Evolutionary conservation across 2,888 invertebrate species (phyloP).

Genomic region (Sericinus montela): DNA sequence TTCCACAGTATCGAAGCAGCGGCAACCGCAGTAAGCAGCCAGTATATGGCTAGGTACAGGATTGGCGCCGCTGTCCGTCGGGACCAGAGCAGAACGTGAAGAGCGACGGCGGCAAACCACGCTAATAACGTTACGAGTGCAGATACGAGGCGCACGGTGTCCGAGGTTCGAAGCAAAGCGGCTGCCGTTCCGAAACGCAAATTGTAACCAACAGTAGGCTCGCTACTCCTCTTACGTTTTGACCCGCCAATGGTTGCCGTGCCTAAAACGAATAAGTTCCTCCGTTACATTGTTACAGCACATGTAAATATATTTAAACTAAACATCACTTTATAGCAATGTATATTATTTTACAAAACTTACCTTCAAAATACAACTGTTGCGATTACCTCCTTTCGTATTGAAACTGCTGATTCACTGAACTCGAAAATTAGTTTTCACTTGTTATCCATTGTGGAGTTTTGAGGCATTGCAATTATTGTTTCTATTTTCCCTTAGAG

Average conservation of each 20-base stretch:
- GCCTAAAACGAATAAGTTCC: no score
- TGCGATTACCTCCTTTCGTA: background rate
- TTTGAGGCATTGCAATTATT: constrained; percentile 35
- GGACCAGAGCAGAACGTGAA: constrained; percentile 62
- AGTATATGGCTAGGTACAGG: constrained; percentile 68
- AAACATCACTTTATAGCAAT: no score
- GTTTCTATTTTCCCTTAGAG: constrained; percentile 31
- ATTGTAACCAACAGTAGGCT: no score
- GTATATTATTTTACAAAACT: background rate
- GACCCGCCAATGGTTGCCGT: no score
- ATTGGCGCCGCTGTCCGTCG: constrained; percentile 59
- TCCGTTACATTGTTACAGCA: no score
- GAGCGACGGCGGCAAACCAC: constrained; percentile 62
- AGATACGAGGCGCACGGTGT: constrained; percentile 48
- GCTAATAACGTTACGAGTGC: constrained; percentile 55
- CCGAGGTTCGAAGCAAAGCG: constrained; percentile 44
- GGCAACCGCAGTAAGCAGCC: constrained; percentile 54
- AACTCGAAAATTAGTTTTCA: constrained; percentile 6
- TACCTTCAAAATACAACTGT: constrained; percentile 9
- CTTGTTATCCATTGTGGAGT: constrained; percentile 30
- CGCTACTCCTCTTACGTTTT: no score
- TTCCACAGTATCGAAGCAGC: constrained; percentile 51
- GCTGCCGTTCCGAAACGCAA: constrained; percentile 56
- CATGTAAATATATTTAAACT: background rate
- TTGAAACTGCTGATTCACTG: background rate